A percentile compares a stretch with the other conserved stretches of the same genome.
phyloP scores from a whole-genome alignment of 2,113 vertebrate species.

The Cynoglossus semilaevis region DNA sequence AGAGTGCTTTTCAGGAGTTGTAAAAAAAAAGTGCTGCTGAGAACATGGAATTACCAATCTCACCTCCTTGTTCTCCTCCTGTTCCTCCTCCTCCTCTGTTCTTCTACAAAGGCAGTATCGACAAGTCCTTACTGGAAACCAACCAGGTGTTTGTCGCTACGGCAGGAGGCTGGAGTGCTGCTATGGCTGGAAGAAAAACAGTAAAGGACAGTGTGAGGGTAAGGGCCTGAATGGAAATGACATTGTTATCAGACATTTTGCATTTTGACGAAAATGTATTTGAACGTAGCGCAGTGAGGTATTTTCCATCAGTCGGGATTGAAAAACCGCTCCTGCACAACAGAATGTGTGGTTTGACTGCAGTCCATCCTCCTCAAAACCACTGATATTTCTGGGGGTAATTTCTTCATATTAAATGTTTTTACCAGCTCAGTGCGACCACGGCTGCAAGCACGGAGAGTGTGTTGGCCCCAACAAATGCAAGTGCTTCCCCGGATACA shows the following conservation, averaged over 20 bases:
- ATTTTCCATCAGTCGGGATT: slow-evolving; percentile 9
- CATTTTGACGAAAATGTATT: no score
- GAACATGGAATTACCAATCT: slow-evolving; percentile 26
- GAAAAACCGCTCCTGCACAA: slow-evolving; percentile 35
- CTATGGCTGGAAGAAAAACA: slow-evolving; percentile 91
- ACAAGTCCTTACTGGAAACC: slow-evolving; percentile 71
- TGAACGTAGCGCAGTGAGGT: no score
- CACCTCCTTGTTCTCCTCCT: slow-evolving; percentile 5
- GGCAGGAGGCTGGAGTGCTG: slow-evolving; percentile 89
- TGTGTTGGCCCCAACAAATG: slow-evolving; percentile 91
- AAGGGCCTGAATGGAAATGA: slow-evolving; percentile 37
- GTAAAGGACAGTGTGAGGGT: slow-evolving; percentile 90
- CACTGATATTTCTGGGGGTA: slow-evolving; percentile 35
- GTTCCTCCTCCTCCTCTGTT: slow-evolving; percentile 10
- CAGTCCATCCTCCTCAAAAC: slow-evolving; percentile 32
- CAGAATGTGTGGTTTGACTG: slow-evolving; percentile 52
- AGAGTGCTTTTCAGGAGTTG: background rate
- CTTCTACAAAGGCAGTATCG: slow-evolving; percentile 64
- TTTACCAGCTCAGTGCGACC: slow-evolving; percentile 85
- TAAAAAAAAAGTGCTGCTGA: background rate
- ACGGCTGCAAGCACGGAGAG: slow-evolving; percentile 90
- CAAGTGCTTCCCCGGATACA: slow-evolving; percentile 91
- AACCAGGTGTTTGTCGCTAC: slow-evolving; percentile 86
- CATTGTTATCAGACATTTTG: background rate
- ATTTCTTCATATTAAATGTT: slow-evolving; percentile 58